These are phyloP conservation scores for Nomada ruficornis DNA, from an alignment of 2,888 invertebrate species.

Conservation along the genomic window DNA sequence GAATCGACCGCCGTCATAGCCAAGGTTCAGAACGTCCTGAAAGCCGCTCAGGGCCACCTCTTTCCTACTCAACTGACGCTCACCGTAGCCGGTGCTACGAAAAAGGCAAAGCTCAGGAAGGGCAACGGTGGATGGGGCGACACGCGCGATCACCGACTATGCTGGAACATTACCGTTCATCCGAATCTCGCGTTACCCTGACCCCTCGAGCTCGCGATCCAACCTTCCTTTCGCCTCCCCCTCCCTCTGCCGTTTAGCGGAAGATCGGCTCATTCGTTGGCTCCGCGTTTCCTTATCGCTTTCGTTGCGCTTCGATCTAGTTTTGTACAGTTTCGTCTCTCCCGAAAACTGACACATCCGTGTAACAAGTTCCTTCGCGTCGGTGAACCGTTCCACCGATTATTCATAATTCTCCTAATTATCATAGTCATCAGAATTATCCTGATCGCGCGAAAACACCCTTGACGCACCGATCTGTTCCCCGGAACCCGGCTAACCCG, in stretches of 20 bases:
- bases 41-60: conserved; percentile 88
- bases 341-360: not conserved
- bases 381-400: not conserved
- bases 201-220: conserved; percentile 2
- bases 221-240: not conserved
- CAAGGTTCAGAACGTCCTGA: conserved; percentile 92
- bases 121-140: conserved; percentile 99
- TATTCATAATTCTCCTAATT: too few species aligned
- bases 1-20: conserved; percentile 93
- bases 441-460: too few species aligned
- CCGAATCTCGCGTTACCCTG: conserved; percentile 78
- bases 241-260: not conserved
- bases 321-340: not conserved
- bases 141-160: conserved; percentile 88
- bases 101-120: conserved; percentile 91
- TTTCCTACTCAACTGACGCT: conserved; percentile 89
- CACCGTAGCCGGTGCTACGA: conserved; percentile 88
- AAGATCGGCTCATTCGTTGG: too few species aligned
- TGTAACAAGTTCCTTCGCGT: conserved; percentile 42
- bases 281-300: not conserved
- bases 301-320: not conserved
- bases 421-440: too few species aligned
- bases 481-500: too few species aligned
- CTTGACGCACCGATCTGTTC: too few species aligned
- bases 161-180: conserved; percentile 83